Evolutionary conservation across 2,888 invertebrate genomes (phyloP).

Genomic region (Melanotus villosus): DNA sequence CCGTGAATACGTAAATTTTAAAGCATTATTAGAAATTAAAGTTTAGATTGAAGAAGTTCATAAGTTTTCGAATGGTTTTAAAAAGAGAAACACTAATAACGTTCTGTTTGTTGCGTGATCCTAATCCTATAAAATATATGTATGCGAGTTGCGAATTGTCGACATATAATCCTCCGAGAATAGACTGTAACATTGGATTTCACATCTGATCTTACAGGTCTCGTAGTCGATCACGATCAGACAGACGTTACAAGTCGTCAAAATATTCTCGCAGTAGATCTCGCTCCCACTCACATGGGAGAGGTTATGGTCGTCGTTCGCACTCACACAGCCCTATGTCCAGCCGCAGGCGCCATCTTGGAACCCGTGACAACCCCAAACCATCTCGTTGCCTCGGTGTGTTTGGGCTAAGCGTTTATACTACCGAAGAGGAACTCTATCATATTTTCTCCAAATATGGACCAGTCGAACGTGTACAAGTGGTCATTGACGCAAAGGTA

Average conservation of each 20-base stretch:
- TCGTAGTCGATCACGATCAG: conserved; percentile 76
- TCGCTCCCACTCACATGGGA: conserved; percentile 64
- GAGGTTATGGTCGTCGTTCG: conserved; percentile 73
- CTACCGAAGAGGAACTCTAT: conserved; percentile 92
- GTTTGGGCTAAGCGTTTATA: conserved; percentile 94
- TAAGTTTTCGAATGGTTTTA: no score
- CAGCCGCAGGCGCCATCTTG: conserved; percentile 81
- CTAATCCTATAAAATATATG: background rate
- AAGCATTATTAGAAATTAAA: no score
- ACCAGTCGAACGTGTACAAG: conserved; percentile 91
- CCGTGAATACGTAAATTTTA: no score
- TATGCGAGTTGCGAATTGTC: conserved; percentile 40
- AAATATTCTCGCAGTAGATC: conserved; percentile 78
- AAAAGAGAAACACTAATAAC: no score
- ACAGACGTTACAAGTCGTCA: conserved; percentile 69
- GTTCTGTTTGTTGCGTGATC: conserved; percentile 32
- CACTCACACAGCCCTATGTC: conserved; percentile 89
- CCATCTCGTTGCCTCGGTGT: conserved; percentile 93
- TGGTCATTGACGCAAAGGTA: conserved; percentile 96
- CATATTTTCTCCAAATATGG: conserved; percentile 95
- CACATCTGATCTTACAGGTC: conserved; percentile 65
- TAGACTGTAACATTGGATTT: conserved; percentile 55
- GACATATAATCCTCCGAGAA: conserved; percentile 29
- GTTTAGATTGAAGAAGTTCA: no score
- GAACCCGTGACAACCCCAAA: conserved; percentile 89